Conservation (phyloP, 2,888 invertebrate genomes). For the Myathropa florea region DNA sequence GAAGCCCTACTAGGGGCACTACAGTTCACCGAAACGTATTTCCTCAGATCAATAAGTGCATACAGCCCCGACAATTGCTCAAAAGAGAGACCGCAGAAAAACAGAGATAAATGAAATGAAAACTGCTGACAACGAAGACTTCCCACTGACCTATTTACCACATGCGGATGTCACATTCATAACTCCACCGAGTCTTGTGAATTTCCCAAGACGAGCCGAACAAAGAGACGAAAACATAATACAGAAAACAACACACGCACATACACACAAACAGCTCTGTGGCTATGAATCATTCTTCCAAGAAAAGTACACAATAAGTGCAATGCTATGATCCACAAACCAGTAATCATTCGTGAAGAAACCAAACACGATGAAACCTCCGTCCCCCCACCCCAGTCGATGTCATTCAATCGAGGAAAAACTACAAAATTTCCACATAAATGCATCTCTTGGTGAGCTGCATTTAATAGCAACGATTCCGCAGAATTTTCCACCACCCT, state of each 20-base stretch:
- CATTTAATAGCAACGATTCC: conserved; percentile 13
- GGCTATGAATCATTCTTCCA: conserved; percentile 33
- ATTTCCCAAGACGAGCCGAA: conserved; percentile 45
- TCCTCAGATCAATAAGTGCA: neutral
- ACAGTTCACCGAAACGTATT: neutral
- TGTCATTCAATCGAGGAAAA: conserved; percentile 21
- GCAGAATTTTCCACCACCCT: conserved; percentile 21
- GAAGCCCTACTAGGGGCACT: neutral
- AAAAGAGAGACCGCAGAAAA: neutral
- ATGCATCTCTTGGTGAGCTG: conserved; percentile 44
- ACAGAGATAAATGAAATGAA: neutral
- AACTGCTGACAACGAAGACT: neutral
- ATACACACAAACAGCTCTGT: neutral
- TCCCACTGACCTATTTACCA: conserved; percentile 63
- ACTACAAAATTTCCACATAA: conserved; percentile 39
- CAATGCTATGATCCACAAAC: conserved; percentile 29
- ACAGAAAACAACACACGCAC: neutral
- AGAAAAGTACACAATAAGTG: conserved; percentile 32
- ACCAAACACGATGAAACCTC: conserved; percentile 6
- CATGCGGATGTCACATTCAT: conserved; percentile 54
- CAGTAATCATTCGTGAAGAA: conserved; percentile 55
- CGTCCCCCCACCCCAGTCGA: neutral
- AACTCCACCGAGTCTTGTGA: conserved; percentile 41
- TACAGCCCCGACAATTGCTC: neutral
- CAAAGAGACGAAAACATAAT: conserved; percentile 9